Base-by-base conservation (phyloP, 2,113 vertebrate genomes). In the Leptosomus discolor region DNA sequence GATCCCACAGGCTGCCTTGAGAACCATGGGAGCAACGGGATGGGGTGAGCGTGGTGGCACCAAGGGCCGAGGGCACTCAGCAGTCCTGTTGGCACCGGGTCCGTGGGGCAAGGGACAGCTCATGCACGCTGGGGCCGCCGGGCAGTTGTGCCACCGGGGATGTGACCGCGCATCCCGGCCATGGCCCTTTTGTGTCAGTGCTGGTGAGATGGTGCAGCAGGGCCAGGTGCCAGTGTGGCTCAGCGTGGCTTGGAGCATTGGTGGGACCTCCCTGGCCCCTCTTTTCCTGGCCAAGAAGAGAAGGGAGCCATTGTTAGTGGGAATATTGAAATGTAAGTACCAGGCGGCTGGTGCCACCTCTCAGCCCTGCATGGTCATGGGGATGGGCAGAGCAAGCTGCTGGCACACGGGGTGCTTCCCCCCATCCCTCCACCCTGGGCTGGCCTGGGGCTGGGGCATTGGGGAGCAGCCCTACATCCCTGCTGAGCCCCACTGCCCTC, bases 321-420 rank as follows among this genome's bases (percentile, higher is more conserved):
- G 6, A 81, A 36, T 8, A 56, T 24, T 1, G 3, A 23, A 34
- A 39, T 19, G 27, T 41, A 21, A 61, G 30, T 4, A 2, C 3
- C 1, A 4, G 16, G 39, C 2, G 6, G 8, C 24, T 16, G n/a
- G 6, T 75, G 79, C 39, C 46, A 34, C 36, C 9, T 48, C 46
- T 32, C 30, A 54, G 60, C 18, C 37, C 32, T 0, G 0, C 0
- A 0, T 19, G 6, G 56, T 14, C 2, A 1, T 23, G 51, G 29
- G 32, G 21, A 12, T 5, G 2, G 36, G 45, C 67, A 85, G 34
- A 57, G 67, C 12, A 10, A 22, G 58, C 32, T n/a, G 61, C 20
- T 67, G 73, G 86, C 63, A 68, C 57, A n/a, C 7, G 3, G 7
- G 7, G 3, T 22, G 11, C 26, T 41, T 46, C 20, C 58, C 15